Evolutionary conservation across 2,888 invertebrate genomes (phyloP).

Genomic region (Coenonympha glycerion): DNA sequence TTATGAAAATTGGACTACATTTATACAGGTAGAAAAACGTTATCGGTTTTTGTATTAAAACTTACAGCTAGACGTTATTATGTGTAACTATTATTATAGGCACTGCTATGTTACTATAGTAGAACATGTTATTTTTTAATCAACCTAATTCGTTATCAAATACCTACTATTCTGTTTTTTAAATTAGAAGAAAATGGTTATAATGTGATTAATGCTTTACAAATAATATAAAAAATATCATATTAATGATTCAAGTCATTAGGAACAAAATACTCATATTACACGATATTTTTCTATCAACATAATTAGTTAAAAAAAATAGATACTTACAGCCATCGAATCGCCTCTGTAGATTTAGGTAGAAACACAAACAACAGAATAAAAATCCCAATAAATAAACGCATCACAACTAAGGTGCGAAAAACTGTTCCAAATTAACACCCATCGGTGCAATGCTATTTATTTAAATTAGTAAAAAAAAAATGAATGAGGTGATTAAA

Average conservation of each 20-base stretch:
- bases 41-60: too few relatives aligned
- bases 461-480: conserved; percentile 27
- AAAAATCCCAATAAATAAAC: conserved; percentile 59
- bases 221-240: neutral
- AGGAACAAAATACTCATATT: neutral
- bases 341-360: conserved; percentile 59
- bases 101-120: too few relatives aligned
- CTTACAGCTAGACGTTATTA: too few relatives aligned
- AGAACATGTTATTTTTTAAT: too few relatives aligned
- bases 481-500: conserved; percentile 3
- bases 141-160: too few relatives aligned
- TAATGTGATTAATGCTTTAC: neutral
- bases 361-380: conserved; percentile 71
- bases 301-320: neutral
- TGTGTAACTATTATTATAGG: too few relatives aligned
- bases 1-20: too few relatives aligned
- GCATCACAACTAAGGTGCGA: conserved; percentile 50
- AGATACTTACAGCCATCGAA: conserved; percentile 71
- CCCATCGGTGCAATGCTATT: conserved; percentile 13
- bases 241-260: neutral
- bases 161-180: neutral
- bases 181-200: neutral
- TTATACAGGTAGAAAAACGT: too few relatives aligned
- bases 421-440: conserved; percentile 11
- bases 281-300: neutral